Conservation (phyloP, 2,113 vertebrate genomes). For the Tragulus kanchil region DNA sequence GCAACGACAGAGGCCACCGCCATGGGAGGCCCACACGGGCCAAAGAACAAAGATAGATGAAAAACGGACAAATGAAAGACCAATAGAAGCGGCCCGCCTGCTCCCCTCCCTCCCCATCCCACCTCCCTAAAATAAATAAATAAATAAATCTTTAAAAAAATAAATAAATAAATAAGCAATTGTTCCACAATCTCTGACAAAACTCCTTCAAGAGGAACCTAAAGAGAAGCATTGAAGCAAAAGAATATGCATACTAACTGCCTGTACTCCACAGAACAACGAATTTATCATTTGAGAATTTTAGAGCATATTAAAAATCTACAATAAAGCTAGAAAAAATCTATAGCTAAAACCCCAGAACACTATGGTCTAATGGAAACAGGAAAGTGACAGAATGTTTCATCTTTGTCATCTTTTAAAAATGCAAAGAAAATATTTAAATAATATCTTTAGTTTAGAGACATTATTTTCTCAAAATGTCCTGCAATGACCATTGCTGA, state of each 20-base stretch:
- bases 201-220: not conserved
- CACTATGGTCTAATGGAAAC: not conserved
- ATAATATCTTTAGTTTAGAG: not conserved
- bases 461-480: not conserved
- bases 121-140: too few relatives aligned
- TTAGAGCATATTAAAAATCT: conserved; percentile 11
- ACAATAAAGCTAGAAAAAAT: not conserved
- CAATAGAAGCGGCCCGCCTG: too few relatives aligned
- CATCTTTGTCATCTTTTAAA: not conserved
- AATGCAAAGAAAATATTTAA: not conserved
- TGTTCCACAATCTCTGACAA: not conserved
- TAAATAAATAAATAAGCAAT: too few relatives aligned
- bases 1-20: too few relatives aligned
- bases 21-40: too few relatives aligned
- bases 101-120: too few relatives aligned
- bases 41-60: too few relatives aligned
- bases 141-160: too few relatives aligned
- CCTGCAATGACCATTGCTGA: not conserved
- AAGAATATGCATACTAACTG: not conserved
- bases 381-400: not conserved
- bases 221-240: not conserved
- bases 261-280: not conserved
- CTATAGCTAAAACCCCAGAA: not conserved
- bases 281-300: not conserved
- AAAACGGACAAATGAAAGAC: too few relatives aligned